Percentiles rank a stretch among this genome's conserved stretches.
These are phyloP conservation scores for Acropora yongei DNA, from an alignment of 64 coral and sea anemone genomes.

Conservation along the genomic window DNA sequence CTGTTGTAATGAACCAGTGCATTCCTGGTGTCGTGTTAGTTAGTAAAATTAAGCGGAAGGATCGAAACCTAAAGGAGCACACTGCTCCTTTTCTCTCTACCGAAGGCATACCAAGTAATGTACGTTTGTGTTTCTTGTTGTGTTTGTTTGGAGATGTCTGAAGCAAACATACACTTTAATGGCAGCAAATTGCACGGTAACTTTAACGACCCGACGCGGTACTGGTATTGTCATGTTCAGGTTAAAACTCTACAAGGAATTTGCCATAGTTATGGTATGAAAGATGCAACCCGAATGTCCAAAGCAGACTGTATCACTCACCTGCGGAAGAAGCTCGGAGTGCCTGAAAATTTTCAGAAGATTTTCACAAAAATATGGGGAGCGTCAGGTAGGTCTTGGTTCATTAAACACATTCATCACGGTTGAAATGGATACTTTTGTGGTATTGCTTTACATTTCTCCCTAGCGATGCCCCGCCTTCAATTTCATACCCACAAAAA, in stretches of 20 bases:
- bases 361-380: slow-evolving; percentile 63
- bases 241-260: slow-evolving; percentile 26
- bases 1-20: too few relatives aligned
- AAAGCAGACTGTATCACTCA: not conserved
- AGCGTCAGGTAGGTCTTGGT: slow-evolving; percentile 26
- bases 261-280: not conserved
- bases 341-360: slow-evolving; percentile 41
- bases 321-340: slow-evolving; percentile 23
- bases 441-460: not conserved
- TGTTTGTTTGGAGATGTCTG: too few relatives aligned
- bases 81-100: too few relatives aligned
- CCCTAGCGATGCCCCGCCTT: not conserved
- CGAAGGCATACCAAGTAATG: too few relatives aligned
- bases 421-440: not conserved
- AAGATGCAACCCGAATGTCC: not conserved
- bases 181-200: too few relatives aligned
- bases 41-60: too few relatives aligned
- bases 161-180: too few relatives aligned
- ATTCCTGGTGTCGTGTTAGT: too few relatives aligned
- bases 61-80: too few relatives aligned
- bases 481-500: not conserved
- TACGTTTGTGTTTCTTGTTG: too few relatives aligned
- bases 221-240: not conserved
- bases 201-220: too few relatives aligned
- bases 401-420: not conserved